Evolutionary conservation across 2,113 vertebrate genomes (phyloP), one percentile per base, ranked within the genome.

Genomic region (Nicator chloris): DNA sequence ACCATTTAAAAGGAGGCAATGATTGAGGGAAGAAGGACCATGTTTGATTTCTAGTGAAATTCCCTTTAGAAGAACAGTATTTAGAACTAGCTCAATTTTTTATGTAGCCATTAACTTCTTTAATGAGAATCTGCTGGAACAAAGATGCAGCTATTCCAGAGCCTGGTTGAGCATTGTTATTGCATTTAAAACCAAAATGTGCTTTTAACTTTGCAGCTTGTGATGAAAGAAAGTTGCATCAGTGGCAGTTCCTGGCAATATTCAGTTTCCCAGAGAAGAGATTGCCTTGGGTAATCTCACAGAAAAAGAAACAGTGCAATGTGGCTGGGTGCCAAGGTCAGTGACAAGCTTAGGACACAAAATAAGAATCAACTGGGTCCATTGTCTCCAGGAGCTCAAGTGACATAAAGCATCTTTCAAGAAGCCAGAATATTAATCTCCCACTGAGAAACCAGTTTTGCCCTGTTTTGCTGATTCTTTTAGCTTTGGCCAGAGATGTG

Each of bases 221-320:
- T 63, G 56, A 83, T 59, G 69, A 65, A 87, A 91, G 54, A 3
- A 79, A 63, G 50, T 45, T 95, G 66, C 75, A 80, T 63, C 84
- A 90, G 54, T 24, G 45, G 27, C 53, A 92, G 66, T 75, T 95
- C n/a, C 84, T 79, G 70, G 39, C 45, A 85, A 42, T 18, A 22
- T 49, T 79, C 19, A 14, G 15, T 49, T 73, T 92, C 59, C 35
- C 54, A 78, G 72, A 82, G 42, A 77, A 9, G 18, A 87, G 22
- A 44, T 82, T 75, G 69, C 22, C 84, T 95, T 95, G 75, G 5
- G 80, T 73, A 82, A 87, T 82, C 42, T 82, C 37, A 42, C 23
- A 72, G 73, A 69, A 71, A 82, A 90, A 63, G 63, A 35, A 85
- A 51, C 35, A 79, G 20, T 11, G 53, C 49, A 47, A 26, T 1